Conservation (phyloP, 92 coral and sea anemone species). For the Metridium senile region DNA sequence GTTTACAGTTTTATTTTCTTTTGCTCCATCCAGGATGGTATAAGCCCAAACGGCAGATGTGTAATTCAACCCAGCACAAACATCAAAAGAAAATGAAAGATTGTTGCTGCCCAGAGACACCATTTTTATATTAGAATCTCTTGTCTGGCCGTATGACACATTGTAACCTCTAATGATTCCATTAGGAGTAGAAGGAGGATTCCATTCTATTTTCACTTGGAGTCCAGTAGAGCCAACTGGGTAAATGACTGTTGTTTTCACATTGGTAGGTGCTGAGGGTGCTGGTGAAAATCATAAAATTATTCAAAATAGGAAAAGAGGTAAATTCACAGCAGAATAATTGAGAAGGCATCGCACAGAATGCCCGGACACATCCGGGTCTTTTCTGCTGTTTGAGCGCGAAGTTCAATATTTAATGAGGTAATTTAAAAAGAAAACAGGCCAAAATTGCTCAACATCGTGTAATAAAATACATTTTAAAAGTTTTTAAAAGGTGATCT, state of each 20-base stretch:
- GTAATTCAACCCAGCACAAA: not conserved
- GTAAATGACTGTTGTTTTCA: not conserved
- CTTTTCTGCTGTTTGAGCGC: no score
- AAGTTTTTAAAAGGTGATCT: no score
- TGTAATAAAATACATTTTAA: no score
- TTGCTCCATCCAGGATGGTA: not conserved
- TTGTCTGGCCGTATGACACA: not conserved
- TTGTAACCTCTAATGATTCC: conserved; percentile 6
- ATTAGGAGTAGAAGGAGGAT: conserved; percentile 1
- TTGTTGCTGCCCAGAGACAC: not conserved
- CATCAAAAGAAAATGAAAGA: not conserved
- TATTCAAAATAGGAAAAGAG: not conserved
- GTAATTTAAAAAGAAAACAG: no score
- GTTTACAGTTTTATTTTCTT: not conserved
- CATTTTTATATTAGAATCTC: no score
- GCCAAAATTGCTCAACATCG: no score
- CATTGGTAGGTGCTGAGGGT: conserved; percentile 25
- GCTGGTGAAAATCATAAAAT: conserved; percentile 7
- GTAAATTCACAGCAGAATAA: not conserved
- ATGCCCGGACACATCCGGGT: no score
- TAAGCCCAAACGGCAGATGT: not conserved
- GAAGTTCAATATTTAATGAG: no score
- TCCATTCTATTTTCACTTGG: conserved; percentile 1
- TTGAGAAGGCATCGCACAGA: no score
- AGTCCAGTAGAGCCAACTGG: conserved; percentile 8